Evolutionary conservation across 2,797 vertebrate genomes (phyloP).

Genomic region (Emys orbicularis): DNA sequence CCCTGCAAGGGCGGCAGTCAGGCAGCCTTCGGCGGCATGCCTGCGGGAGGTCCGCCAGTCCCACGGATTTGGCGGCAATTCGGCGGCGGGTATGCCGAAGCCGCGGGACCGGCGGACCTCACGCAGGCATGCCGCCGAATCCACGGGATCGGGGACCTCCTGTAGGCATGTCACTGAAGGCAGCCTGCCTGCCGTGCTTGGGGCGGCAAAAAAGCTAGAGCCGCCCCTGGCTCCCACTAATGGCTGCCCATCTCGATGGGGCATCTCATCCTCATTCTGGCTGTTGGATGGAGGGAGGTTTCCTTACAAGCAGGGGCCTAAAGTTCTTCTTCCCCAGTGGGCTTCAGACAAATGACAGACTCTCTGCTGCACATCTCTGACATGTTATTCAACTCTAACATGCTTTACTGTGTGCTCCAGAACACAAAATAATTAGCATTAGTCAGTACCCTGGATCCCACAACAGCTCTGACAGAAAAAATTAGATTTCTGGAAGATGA

Average conservation of each 20-base stretch:
- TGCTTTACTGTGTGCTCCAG: background rate
- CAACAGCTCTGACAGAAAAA: background rate
- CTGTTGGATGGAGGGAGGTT: background rate
- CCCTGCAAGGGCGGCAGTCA: too few relatives aligned
- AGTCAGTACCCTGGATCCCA: background rate
- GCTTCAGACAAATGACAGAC: background rate
- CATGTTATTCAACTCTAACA: background rate
- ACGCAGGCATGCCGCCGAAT: too few relatives aligned
- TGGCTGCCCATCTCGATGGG: background rate
- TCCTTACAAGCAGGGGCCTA: background rate
- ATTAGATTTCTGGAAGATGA: background rate
- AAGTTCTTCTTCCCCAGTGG: background rate
- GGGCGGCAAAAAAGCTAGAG: too few relatives aligned
- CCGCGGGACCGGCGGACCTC: too few relatives aligned
- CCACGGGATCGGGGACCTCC: too few relatives aligned
- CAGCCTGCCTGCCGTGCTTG: too few relatives aligned
- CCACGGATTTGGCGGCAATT: too few relatives aligned
- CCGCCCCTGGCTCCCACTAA: background rate
- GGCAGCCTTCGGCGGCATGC: too few relatives aligned
- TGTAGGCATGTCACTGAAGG: too few relatives aligned
- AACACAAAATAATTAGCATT: background rate
- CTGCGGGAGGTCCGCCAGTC: too few relatives aligned
- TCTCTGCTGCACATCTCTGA: background rate
- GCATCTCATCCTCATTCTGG: background rate
- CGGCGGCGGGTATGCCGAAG: too few relatives aligned